Conservation (phyloP, 2,888 invertebrate species). For the Crossocerus cetratus region DNA sequence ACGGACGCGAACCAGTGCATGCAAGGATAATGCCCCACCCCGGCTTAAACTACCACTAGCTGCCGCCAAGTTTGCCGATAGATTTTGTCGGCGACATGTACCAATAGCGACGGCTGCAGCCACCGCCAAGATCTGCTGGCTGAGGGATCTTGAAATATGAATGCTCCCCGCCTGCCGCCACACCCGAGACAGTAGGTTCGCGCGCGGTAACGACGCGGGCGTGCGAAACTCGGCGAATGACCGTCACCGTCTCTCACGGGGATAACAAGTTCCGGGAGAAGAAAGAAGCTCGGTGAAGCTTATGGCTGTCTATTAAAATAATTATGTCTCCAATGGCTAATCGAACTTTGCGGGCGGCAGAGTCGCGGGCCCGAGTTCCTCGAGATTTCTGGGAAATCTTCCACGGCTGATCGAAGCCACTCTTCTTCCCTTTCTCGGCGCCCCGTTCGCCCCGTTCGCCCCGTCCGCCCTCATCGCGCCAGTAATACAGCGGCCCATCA, state of each 20-base stretch:
- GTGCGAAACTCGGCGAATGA: too few species aligned
- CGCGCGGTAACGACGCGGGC: too few species aligned
- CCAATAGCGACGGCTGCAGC: not conserved
- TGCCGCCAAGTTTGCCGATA: not conserved
- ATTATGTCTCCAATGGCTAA: slow-evolving; percentile 16
- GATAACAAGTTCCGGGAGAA: too few species aligned
- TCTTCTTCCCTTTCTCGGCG: slow-evolving; percentile 28
- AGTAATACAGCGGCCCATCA: slow-evolving; percentile 50
- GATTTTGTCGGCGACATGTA: not conserved
- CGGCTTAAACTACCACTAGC: not conserved
- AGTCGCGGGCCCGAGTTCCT: slow-evolving; percentile 21
- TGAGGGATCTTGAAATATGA: not conserved
- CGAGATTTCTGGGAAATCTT: slow-evolving; percentile 50
- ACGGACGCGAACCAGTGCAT: not conserved
- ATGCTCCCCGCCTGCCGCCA: too few species aligned
- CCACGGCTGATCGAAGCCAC: slow-evolving; percentile 43
- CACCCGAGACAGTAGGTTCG: too few species aligned
- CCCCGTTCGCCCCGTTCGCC: not conserved
- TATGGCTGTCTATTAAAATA: slow-evolving; percentile 33
- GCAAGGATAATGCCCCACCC: not conserved
- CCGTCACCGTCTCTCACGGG: too few species aligned
- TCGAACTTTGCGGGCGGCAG: slow-evolving; percentile 23
- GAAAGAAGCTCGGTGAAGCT: too few species aligned
- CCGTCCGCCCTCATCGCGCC: not conserved
- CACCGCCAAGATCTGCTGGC: not conserved